A percentile compares a stretch with the other conserved stretches of the same genome.
phyloP scores from a whole-genome alignment of 2,797 vertebrate genomes.

The Picus viridis region DNA sequence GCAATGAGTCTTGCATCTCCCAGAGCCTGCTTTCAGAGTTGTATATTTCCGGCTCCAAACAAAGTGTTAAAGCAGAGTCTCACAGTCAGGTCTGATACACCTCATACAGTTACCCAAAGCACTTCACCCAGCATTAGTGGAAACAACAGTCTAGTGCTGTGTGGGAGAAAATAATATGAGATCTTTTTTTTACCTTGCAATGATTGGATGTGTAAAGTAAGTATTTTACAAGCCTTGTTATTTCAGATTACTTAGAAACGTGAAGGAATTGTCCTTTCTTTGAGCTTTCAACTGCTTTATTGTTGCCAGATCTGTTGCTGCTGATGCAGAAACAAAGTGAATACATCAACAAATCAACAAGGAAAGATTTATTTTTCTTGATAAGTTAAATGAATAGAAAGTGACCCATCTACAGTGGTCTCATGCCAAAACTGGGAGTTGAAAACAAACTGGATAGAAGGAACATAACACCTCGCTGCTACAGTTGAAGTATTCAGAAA shows the following conservation, averaged over 20 bases:
- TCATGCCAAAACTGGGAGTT: neutral
- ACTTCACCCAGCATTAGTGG: accelerated
- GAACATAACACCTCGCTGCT: neutral
- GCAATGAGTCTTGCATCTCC: neutral
- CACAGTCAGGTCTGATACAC: neutral
- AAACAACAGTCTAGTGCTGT: neutral
- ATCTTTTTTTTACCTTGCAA: neutral
- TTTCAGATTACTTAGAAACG: neutral
- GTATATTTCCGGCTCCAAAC: neutral
- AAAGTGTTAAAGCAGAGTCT: neutral
- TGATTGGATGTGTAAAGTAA: neutral
- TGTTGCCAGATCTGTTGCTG: neutral
- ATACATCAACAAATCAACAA: conserved; percentile 23
- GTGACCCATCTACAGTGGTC: neutral
- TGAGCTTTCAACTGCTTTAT: neutral
- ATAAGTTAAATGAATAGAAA: conserved; percentile 18
- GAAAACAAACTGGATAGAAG: neutral
- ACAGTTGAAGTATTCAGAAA: conserved; percentile 41
- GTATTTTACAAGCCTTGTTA: neutral
- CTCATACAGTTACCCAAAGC: neutral
- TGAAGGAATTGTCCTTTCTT: neutral
- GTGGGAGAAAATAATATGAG: neutral
- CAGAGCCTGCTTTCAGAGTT: neutral
- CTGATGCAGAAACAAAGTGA: conserved; percentile 32
- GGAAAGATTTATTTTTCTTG: neutral